A percentile compares a stretch with the other conserved stretches of the same genome.
Conservation (phyloP, 2,888 invertebrate genomes). For the Ganaspis brasiliensis region DNA sequence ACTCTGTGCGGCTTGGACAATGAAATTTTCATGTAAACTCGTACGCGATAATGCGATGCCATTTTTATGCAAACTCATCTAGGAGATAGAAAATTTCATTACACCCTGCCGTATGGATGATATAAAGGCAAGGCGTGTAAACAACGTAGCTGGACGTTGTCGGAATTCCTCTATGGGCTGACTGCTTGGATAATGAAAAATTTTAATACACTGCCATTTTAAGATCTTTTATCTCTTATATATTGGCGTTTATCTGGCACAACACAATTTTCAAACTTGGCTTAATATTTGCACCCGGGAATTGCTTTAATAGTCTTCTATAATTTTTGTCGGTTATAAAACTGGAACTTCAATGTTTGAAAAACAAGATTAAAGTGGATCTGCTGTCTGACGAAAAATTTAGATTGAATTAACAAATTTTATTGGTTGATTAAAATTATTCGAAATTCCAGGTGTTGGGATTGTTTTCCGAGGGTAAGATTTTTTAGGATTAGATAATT, state of each 20-base stretch:
- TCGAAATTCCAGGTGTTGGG: too few species aligned
- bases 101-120: slow-evolving; percentile 42
- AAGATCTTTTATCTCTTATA: neutral
- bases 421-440: too few species aligned
- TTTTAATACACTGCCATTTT: slow-evolving; percentile 14
- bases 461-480: too few species aligned
- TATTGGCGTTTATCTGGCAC: neutral
- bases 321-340: too few species aligned
- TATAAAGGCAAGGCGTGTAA: slow-evolving; percentile 38
- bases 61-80: slow-evolving; percentile 52
- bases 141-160: slow-evolving; percentile 38
- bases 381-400: too few species aligned
- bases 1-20: slow-evolving; percentile 41
- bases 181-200: slow-evolving; percentile 34
- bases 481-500: too few species aligned
- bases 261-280: neutral
- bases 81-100: slow-evolving; percentile 51
- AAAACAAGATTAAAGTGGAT: too few species aligned
- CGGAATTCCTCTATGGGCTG: slow-evolving; percentile 34
- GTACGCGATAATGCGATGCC: slow-evolving; percentile 50
- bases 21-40: slow-evolving; percentile 53
- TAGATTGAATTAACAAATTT: too few species aligned
- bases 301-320: neutral
- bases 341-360: too few species aligned
- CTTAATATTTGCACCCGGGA: neutral